These are phyloP conservation scores for Hipposideros larvatus DNA, from an alignment of 2,797 vertebrate genomes.

Conservation along the genomic window DNA sequence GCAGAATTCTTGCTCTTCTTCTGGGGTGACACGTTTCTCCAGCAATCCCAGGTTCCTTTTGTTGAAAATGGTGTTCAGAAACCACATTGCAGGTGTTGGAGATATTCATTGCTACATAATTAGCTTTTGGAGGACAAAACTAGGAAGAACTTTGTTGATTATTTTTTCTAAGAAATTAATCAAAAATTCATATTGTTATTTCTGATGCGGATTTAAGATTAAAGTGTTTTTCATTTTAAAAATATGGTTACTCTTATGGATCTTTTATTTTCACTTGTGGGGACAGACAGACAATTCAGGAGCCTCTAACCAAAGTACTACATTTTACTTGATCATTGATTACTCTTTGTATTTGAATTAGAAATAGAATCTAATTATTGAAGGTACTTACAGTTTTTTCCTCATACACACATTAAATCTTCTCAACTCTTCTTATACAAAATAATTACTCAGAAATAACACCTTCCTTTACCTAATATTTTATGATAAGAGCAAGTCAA, in stretches of 20 bases:
- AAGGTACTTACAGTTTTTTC: not conserved
- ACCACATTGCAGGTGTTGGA: not conserved
- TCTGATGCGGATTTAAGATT: not conserved
- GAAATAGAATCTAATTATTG: slow-evolving; percentile 56
- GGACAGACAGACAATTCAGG: not conserved
- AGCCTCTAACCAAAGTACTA: not conserved
- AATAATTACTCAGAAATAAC: slow-evolving; percentile 51
- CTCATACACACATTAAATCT: slow-evolving; percentile 9
- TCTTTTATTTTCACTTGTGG: not conserved
- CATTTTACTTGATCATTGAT: not conserved
- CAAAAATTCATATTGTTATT: not conserved
- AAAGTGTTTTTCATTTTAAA: not conserved
- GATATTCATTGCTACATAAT: not conserved
- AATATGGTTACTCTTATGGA: not conserved
- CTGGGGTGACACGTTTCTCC: not conserved
- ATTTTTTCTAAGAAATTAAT: not conserved
- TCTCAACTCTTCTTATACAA: slow-evolving; percentile 42
- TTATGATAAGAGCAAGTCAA: slow-evolving; percentile 63
- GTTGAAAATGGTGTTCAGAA: not conserved
- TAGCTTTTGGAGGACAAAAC: not conserved
- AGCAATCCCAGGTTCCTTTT: not conserved
- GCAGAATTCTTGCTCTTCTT: not conserved
- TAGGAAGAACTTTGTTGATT: not conserved
- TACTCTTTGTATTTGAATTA: not conserved
- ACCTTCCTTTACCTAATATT: slow-evolving; percentile 60